Base-by-base conservation (phyloP, 1,140 invertebrate genomes). In the Diploscapter pachys region DNA sequence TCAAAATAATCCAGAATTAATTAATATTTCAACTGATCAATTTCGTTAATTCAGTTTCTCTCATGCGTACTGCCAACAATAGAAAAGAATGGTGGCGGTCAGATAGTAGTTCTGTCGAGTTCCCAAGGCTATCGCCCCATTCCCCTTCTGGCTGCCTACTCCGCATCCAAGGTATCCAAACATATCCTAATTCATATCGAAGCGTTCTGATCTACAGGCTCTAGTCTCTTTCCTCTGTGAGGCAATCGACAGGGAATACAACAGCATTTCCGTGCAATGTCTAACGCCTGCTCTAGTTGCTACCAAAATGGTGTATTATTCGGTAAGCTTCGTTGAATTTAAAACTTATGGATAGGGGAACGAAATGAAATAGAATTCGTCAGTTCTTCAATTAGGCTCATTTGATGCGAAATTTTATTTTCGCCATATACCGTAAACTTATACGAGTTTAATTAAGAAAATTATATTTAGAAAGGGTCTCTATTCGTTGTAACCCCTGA, bases 271-370 rank as follows among this genome's bases (percentile, higher is more conserved):
- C 50, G 83, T 85, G 3, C 82, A 83, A 73, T 83, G 81, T 75
- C 71, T 83, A 48, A 84, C 78, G 3, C 82, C 82, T 54, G 82
- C 82, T 48, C 69, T 83, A 53, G 79, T 83, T 49, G 82, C 82
- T 50, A 83, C 82, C 0, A 83, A 83, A 71, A 83, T 83, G 82
- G 83, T 82, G 54, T 83, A 85, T 62, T 83, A 83, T 52, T 73
- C 78, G 65, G 81, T 84, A 72, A 73, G 71, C 52, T 8, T 5
- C 3, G 31, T 31, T 31, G 31, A 31, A 31, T 31, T 31, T 31
- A 1, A 31, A 48, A 67, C 31, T 31, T 31, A 31, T 31, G 31
- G 31, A 31, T 31, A 31, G 31, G 31, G 31, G 31, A 31, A 31
- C 31, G 31, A 31, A 31, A 31, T 31, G 31, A 31, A 31, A 31